phyloP scores from a whole-genome alignment of 2,113 vertebrate species.

The Dicerorhinus sumatrensis region DNA sequence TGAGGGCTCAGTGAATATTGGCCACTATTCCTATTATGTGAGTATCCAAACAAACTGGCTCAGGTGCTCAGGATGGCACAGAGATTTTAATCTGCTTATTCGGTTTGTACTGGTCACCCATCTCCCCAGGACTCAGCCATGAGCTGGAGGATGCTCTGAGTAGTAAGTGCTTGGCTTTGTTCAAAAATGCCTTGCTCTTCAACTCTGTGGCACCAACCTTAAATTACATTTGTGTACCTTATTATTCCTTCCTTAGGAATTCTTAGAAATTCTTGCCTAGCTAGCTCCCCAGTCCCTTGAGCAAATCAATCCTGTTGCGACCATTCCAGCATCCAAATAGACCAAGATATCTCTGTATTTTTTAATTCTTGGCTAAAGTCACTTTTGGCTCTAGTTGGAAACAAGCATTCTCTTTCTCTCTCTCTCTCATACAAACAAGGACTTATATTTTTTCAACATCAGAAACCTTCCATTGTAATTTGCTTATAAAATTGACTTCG shows the following conservation, averaged over 20 bases:
- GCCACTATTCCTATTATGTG: rapidly evolving
- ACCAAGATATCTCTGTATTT: not conserved
- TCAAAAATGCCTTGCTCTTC: not conserved
- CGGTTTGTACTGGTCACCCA: not conserved
- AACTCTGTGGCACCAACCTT: not conserved
- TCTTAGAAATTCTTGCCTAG: not conserved
- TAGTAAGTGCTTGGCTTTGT: not conserved
- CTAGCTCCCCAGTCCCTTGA: not conserved
- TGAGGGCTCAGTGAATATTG: not conserved
- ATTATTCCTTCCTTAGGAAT: not conserved
- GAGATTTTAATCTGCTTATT: not conserved
- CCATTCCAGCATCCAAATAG: not conserved
- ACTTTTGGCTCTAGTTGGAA: not conserved
- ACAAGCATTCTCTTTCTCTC: not conserved
- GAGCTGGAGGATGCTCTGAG: not conserved
- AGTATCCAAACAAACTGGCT: not conserved
- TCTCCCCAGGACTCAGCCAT: not conserved
- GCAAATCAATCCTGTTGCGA: not conserved
- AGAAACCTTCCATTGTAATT: not conserved
- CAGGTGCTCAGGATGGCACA: not conserved
- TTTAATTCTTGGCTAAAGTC: conserved; percentile 15
- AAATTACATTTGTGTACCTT: not conserved
- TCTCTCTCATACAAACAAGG: not conserved
- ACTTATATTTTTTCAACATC: not conserved
- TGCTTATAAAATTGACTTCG: not conserved